Evolutionary conservation across 2,797 vertebrate genomes (phyloP).

Genomic region (Florisuga fusca): DNA sequence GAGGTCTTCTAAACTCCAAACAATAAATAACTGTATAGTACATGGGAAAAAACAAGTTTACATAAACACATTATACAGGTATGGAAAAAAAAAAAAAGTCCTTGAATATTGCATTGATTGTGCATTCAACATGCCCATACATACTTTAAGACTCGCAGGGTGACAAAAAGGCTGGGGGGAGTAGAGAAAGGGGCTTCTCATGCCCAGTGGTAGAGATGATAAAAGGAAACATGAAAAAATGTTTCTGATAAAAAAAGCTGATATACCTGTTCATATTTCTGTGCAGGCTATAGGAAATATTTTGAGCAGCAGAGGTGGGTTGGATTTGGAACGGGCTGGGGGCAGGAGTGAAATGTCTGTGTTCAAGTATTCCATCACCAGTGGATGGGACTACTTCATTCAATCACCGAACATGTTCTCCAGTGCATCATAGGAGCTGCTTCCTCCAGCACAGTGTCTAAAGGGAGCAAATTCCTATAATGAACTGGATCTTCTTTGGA

Average conservation of each 20-base stretch:
- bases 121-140: conserved; percentile 91
- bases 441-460: conserved; percentile 55
- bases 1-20: conserved; percentile 86
- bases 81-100: conserved; percentile 79
- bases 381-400: conserved; percentile 80
- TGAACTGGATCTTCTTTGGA: conserved; percentile 80
- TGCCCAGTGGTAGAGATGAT: conserved; percentile 79
- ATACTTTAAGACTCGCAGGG: conserved; percentile 86
- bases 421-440: conserved; percentile 72
- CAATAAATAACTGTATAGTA: conserved; percentile 90
- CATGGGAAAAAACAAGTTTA: conserved; percentile 77
- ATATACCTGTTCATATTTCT: conserved; percentile 83
- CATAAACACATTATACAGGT: conserved; percentile 88
- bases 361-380: conserved; percentile 90
- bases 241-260: conserved; percentile 84
- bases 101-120: conserved; percentile 97
- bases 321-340: conserved; percentile 67
- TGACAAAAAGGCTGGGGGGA: conserved; percentile 78
- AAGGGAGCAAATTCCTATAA: conserved; percentile 69
- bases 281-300: conserved; percentile 86
- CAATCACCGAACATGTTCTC: conserved; percentile 72
- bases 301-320: conserved; percentile 84
- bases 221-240: conserved; percentile 73
- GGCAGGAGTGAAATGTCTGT: conserved; percentile 79
- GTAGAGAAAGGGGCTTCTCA: conserved; percentile 74